Evolutionary conservation across 1,140 invertebrate genomes (phyloP).

Genomic region (Drosophila varians): DNA sequence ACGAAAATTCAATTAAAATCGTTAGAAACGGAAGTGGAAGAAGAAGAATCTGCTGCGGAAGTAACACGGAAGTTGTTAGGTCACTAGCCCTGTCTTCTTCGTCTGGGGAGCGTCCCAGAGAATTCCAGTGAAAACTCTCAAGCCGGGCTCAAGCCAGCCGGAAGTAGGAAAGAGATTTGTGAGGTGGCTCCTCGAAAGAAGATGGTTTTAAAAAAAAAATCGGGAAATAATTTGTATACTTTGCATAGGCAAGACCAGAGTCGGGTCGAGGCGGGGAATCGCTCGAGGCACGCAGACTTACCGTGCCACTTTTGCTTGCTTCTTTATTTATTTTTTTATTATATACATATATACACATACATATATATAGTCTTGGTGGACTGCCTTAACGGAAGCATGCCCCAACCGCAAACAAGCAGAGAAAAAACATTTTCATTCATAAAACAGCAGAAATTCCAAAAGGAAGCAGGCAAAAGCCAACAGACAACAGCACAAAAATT

Average conservation of each 20-base stretch:
- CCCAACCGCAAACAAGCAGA: slow-evolving; percentile 59
- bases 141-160: slow-evolving; percentile 26
- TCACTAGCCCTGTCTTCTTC: slow-evolving; percentile 48
- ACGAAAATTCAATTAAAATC: slow-evolving; percentile 80
- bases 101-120: slow-evolving; percentile 16
- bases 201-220: neutral
- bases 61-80: slow-evolving; percentile 79
- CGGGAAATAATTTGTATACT: slow-evolving; percentile 48
- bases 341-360: neutral
- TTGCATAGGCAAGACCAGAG: slow-evolving; percentile 56
- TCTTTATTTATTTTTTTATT: slow-evolving; percentile 16
- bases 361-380: slow-evolving; percentile 14
- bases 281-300: slow-evolving; percentile 36
- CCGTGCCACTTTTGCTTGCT: slow-evolving; percentile 73
- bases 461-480: slow-evolving; percentile 69
- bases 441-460: slow-evolving; percentile 80
- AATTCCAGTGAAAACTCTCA: slow-evolving; percentile 71
- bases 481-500: slow-evolving; percentile 50
- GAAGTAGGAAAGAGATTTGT: slow-evolving; percentile 57
- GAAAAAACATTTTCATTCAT: slow-evolving; percentile 73
- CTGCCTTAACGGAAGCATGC: slow-evolving; percentile 77
- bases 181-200: slow-evolving; percentile 22
- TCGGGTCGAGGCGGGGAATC: slow-evolving; percentile 8
- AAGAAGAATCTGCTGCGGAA: slow-evolving; percentile 59
- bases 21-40: slow-evolving; percentile 66